phyloP scores from a whole-genome alignment of 2,113 vertebrate species.

The Dromas ardeola region DNA sequence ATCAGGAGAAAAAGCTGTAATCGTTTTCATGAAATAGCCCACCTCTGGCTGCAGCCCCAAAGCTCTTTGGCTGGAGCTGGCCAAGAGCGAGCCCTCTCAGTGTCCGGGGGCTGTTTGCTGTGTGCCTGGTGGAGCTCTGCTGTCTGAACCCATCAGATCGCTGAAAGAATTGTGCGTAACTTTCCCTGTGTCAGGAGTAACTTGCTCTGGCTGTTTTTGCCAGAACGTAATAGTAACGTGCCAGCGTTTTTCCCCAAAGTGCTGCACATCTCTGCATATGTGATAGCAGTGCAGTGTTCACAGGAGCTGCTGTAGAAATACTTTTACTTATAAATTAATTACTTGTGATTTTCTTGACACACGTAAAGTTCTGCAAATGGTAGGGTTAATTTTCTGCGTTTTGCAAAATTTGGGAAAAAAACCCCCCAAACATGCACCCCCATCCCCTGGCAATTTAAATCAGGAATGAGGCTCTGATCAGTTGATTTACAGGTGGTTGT shows the following conservation, averaged over 20 bases:
- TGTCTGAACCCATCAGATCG: background rate
- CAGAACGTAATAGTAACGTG: no score
- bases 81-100: accelerated
- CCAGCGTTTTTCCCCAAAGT: background rate
- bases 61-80: no score
- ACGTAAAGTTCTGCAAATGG: background rate
- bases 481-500: background rate
- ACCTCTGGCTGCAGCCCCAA: no score
- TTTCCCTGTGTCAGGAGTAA: background rate
- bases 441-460: background rate
- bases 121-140: background rate
- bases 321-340: background rate
- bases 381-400: background rate
- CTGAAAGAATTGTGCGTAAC: background rate
- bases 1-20: background rate
- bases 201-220: accelerated
- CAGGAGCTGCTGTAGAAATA: background rate
- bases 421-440: background rate
- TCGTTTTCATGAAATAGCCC: no score
- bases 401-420: conserved; percentile 17
- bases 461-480: background rate
- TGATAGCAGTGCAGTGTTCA: background rate
- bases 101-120: background rate
- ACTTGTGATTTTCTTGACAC: background rate
- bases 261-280: background rate